Base-by-base conservation (phyloP, 2,113 vertebrate species). In the Seriola aureovittata region DNA sequence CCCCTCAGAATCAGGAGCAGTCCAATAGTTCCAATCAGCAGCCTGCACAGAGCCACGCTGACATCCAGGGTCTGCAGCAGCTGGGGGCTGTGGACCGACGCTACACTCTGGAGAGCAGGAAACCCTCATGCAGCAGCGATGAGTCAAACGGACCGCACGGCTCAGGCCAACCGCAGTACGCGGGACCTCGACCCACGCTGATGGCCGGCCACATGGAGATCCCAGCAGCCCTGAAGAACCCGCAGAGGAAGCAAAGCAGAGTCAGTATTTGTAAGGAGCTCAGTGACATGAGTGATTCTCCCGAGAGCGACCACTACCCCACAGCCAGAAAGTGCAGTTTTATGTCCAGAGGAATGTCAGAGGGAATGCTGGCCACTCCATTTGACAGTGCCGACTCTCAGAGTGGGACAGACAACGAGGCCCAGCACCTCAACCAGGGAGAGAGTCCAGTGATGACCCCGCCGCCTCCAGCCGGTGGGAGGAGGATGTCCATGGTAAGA, bases 401-500 rank as follows among this genome's bases (percentile, higher is more conserved):
- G 63, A 94, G 92, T 9, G 95, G 91, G 14, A 92, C 93, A 0
- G 94, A 92, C 29, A 81, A 85, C 0, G 96, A 96, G 36, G 91
- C 91, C 66, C 92, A 93, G 29, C 85, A 89, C 42, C 88, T 93
- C n/a, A 82, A 80, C 66, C 65, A 83, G 44, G 85, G 91, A 59
- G 96, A 97, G 77, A 94, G 93, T 74, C 94, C 94, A 3, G 77
- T 88, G 4, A 55, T 90, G 71, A 94, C 95, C n/a, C 95, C 95
- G 0, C 96, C 95, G 0, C 96, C 95, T 13, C 93, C 96, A 32
- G 59, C 90, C 0, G 17, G 73, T 67, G 96, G 95, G 17, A 95
- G 96, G 68, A 96, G 96, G 90, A 94, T 97, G 93, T 98, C 97
- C 44, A 97, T 98, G 97, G 97, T 97, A 94, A 97, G 97, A 73